Evolutionary conservation across 64 coral and sea anemone genomes (phyloP).

Genomic region (Stichodactyla mertensii): DNA sequence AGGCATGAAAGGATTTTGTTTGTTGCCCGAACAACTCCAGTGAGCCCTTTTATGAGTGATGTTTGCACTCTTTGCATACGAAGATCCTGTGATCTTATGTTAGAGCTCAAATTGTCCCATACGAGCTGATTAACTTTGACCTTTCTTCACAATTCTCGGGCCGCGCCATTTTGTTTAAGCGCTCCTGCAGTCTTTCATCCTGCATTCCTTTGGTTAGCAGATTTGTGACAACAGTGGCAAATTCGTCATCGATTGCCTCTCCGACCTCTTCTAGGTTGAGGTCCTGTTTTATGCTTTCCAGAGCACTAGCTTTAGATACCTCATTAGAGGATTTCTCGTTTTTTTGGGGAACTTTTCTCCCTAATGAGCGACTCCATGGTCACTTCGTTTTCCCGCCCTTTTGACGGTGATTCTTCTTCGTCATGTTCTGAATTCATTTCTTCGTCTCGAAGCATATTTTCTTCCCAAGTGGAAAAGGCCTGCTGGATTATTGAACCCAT

Average conservation of each 20-base stretch:
- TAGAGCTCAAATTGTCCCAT: slow-evolving; percentile 13
- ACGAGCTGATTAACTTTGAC: slow-evolving; percentile 33
- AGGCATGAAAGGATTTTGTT: neutral
- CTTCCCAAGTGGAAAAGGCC: neutral
- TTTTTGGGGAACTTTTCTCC: neutral
- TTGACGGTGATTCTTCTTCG: neutral
- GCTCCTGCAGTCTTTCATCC: slow-evolving; percentile 16
- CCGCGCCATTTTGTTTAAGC: slow-evolving; percentile 13
- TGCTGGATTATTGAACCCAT: neutral
- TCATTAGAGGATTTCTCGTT: slow-evolving; percentile 34
- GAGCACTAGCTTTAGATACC: neutral
- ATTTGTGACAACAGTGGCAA: slow-evolving; percentile 8
- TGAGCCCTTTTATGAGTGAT: neutral
- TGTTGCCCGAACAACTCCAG: neutral
- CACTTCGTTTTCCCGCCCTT: neutral
- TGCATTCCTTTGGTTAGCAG: slow-evolving; percentile 17
- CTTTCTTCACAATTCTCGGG: slow-evolving; percentile 36
- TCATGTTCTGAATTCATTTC: neutral
- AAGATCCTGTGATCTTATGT: slow-evolving; percentile 14
- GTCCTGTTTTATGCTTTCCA: slow-evolving; percentile 22
- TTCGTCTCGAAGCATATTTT: neutral
- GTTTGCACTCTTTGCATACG: slow-evolving; percentile 18
- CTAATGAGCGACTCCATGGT: neutral
- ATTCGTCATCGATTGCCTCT: neutral
- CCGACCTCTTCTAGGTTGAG: neutral